A percentile compares a stretch with the other conserved stretches of the same genome.
Evolutionary conservation across 1,140 invertebrate genomes (phyloP).

Genomic region (Andricus grossulariae): DNA sequence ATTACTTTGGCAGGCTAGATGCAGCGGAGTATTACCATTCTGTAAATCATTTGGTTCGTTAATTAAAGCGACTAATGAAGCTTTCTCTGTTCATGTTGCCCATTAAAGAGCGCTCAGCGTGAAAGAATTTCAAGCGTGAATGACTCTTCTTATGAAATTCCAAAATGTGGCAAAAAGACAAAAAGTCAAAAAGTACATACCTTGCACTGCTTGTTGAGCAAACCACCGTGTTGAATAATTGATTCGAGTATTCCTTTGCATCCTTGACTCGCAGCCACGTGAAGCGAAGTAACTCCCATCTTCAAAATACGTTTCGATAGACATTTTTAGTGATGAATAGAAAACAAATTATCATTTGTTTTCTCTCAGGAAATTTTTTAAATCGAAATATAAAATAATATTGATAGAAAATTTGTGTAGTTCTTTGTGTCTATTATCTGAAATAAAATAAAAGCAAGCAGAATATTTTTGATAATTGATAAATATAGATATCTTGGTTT

Average conservation of each 20-base stretch:
- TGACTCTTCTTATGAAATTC: background rate
- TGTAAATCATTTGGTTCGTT: slow-evolving; percentile 66
- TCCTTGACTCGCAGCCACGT: slow-evolving; percentile 85
- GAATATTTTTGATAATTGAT: no score
- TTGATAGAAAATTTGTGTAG: no score
- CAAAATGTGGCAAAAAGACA: background rate
- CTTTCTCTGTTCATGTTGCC: slow-evolving; percentile 8
- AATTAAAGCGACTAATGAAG: slow-evolving; percentile 1
- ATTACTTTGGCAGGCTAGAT: slow-evolving; percentile 84
- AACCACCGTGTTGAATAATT: slow-evolving; percentile 81
- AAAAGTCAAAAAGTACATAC: slow-evolving; percentile 70
- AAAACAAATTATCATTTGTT: no score
- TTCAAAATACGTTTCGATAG: slow-evolving; percentile 63
- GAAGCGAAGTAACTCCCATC: slow-evolving; percentile 84
- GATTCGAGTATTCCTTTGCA: slow-evolving; percentile 84
- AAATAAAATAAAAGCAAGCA: no score
- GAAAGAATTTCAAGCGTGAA: background rate
- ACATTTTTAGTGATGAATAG: background rate
- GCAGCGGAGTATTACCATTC: slow-evolving; percentile 87
- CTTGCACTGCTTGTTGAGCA: slow-evolving; percentile 84
- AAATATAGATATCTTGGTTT: no score
- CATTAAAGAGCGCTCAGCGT: no score
- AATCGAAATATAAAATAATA: no score
- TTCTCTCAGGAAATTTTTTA: no score
- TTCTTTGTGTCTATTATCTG: no score